Percentiles rank a stretch among this genome's conserved stretches.
Evolutionary conservation across 1,140 invertebrate species (phyloP).

Genomic region (Hirudo medicinalis): DNA sequence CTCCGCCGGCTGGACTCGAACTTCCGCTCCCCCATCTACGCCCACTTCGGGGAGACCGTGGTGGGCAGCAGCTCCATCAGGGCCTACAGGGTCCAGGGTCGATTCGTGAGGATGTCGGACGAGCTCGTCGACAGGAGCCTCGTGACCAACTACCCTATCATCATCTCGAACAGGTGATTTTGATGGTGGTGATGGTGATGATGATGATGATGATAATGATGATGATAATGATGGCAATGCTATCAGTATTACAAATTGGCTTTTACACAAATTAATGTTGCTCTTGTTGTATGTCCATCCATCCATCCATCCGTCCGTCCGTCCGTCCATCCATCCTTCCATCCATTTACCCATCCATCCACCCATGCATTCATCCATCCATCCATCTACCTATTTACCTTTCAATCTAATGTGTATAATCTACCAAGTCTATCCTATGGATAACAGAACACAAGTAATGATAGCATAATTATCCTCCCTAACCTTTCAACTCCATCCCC

Average conservation of each 20-base stretch:
- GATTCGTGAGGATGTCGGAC: constrained; percentile 45
- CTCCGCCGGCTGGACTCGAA: neutral
- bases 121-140: constrained; percentile 39
- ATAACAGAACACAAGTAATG: too few species aligned
- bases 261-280: too few species aligned
- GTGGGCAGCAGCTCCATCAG: constrained; percentile 8
- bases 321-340: too few species aligned
- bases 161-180: constrained; percentile 27
- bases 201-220: constrained; percentile 4
- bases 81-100: constrained; percentile 29
- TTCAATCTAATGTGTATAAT: too few species aligned
- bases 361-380: too few species aligned
- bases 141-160: constrained; percentile 30
- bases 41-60: neutral
- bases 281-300: too few species aligned
- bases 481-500: neutral
- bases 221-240: neutral
- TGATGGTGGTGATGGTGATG: constrained; percentile 10
- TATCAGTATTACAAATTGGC: neutral
- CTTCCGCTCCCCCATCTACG: constrained; percentile 7
- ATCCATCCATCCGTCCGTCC: too few species aligned
- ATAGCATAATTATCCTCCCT: too few species aligned
- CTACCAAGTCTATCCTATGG: too few species aligned
- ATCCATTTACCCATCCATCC: too few species aligned
- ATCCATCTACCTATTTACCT: too few species aligned